Evolutionary conservation across 92 coral and sea anemone genomes (phyloP), one percentile per base, ranked within the genome.

Genomic region (Isaurus tuberculatus): DNA sequence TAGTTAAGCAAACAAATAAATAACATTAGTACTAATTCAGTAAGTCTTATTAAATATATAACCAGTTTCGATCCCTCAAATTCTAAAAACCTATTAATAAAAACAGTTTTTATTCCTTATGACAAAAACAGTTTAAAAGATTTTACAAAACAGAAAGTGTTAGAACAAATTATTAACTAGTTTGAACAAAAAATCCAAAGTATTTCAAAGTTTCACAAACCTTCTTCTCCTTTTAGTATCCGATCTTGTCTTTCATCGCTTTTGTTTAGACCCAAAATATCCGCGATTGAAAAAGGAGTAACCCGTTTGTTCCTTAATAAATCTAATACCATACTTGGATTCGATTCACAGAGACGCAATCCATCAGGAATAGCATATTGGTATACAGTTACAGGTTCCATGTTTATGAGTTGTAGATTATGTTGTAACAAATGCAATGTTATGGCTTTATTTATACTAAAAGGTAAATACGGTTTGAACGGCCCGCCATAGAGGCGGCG

Each of bases 341-440:
- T 23, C 20, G 11, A 28, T 61, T 51, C 25, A 15, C 23, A 8
- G 16, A 23, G 10, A 48, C 34, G 27, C 69, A 77, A 20, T 4
- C 70, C 70, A 57, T 22, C 17, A 16, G 82, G 82, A 34, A 77
- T 60, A 26, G 14, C 3, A 16, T 77, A 77, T 31, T 77, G 69
- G 48, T 77, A 77, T 44, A 77, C 16, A 28, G 60, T 77, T 22
- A 70, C 58, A 28, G 69, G 49, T 77, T 77, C 68, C 82, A 77
- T 77, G 69, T 34, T 57, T 8, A 13, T 23, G 22, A 25, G 9
- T 36, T 60, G 43, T 44, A 65, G 55, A 11, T 22, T 22, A 27
- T 36, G 33, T 10, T 20, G 1, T 15, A 55, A 36, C 31, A 0
- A 64, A 25, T n/a, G 13, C 16, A 32, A 15, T 48, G 14, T 0